Evolutionary conservation across 2,888 invertebrate species (phyloP), one percentile per base, ranked within the genome.

Genomic region (Chymomyza caudatula): DNA sequence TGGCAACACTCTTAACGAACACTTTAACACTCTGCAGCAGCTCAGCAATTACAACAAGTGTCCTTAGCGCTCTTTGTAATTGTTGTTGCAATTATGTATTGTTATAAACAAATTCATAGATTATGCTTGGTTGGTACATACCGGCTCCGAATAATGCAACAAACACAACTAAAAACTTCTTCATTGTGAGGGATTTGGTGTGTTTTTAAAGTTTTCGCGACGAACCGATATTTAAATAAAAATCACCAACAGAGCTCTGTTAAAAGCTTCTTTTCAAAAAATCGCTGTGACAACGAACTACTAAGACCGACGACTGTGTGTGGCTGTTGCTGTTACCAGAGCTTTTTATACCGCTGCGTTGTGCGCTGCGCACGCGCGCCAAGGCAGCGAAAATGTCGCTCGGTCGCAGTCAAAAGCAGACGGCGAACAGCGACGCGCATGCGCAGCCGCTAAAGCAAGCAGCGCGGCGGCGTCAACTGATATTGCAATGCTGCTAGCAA

Each of bases 81-180:
- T n/a, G 54, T 25, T 25, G 44, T 56, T 42, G 15, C 8, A 42
- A 37, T 42, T 56, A 5, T 54, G 23, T 17, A 54, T 22, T 42
- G 19, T 13, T 42, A 17, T 13, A 42, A 20, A 56, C 4, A 29
- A 13, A 22, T 22, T 64, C 56, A 11, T 13, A 29, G 23, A 57
- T 60, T 62, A 62, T 66, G 56, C 71, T 71, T 74, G 69, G 67
- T 63, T 70, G 15, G 72, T 93, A 93, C 93, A 92, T 93, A 93
- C 93, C 93, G 92, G 93, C 92, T 92, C 93, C 93, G 91, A 91
- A 91, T 73, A 93, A 92, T 92, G 93, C 93, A 91, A 93, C 92
- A 90, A 93, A 92, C 91, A 93, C 88, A 80, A 91, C 78, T 85
- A 91, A 76, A 87, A 89, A 90, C 87, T 88, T 90, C 82, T 90